phyloP scores from a whole-genome alignment of 2,113 vertebrate species.

The Pseudopipra pipra region DNA sequence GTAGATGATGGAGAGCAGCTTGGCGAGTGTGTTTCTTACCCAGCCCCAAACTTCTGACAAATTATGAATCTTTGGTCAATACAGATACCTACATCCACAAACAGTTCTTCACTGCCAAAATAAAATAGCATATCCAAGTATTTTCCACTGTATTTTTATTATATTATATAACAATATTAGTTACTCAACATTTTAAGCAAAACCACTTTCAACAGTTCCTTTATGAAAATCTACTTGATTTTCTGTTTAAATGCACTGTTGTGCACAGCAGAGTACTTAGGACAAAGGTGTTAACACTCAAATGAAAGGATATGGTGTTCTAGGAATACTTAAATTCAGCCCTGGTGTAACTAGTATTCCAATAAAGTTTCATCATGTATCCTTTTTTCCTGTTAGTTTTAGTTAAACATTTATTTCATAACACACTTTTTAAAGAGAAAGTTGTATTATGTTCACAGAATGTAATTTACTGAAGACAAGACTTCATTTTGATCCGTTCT shows the following conservation, averaged over 20 bases:
- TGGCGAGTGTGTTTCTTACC: not conserved
- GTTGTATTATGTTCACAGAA: not conserved
- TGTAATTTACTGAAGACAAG: not conserved
- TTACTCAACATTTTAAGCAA: not conserved
- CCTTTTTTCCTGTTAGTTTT: not conserved
- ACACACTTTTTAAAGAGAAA: not conserved
- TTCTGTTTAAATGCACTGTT: not conserved
- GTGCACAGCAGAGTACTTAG: not conserved
- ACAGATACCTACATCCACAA: not conserved
- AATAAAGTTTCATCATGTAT: not conserved
- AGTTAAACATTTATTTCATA: not conserved
- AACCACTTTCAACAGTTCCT: not conserved
- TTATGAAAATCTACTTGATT: not conserved
- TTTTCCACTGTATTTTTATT: not conserved
- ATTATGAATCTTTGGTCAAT: not conserved
- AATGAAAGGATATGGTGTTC: not conserved
- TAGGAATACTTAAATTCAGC: not conserved
- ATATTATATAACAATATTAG: not conserved
- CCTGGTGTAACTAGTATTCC: not conserved
- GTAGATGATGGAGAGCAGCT: too few relatives aligned
- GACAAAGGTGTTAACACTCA: not conserved
- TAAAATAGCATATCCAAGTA: not conserved
- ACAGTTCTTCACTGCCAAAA: not conserved
- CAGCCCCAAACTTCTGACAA: not conserved
- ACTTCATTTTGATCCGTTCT: not conserved